Base-by-base conservation (phyloP, 2,113 vertebrate genomes). In the Microtus richardsoni region DNA sequence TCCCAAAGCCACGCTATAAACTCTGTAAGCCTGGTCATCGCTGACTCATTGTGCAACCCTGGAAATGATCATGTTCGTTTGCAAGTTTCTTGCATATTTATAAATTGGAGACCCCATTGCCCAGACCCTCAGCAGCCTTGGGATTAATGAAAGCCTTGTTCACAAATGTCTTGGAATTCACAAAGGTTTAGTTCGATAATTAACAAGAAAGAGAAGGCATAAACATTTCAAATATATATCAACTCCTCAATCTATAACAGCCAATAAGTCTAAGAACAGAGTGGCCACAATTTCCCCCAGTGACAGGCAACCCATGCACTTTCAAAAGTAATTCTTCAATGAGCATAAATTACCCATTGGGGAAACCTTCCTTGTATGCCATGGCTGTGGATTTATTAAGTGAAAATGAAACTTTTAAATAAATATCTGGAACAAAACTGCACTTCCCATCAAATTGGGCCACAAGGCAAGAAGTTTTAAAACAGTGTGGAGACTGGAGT, bases 221-320 rank as follows among this genome's bases (percentile, higher is more conserved):
- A 98, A 98, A 98, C 97, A 98, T 98, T 98, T 97, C 97, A 98
- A 97, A 97, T 94, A 85, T 87, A 88, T 96, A 98, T 97, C 97
- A 97, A 97, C 96, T 97, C 95, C 93, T 93, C 94, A 92, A 96
- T 98, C 95, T 96, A 26, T 95, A 98, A 95, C 97, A 98, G 97
- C 96, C 97, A 97, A 97, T 98, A 98, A 95, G 96, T 98, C 97
- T 98, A 92, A 93, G 93, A 96, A 75, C 36, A 36, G 97, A 98
- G 94, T 95, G 97, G 95, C 85, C 88, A 95, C 96, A 96, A 96
- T 95, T 97, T 96, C 91, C 94, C 97, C 78, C 88, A 36, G 91
- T 97, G 97, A 96, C 96, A 97, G 93, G 95, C 91, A 96, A 88
- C 86, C 85, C 89, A 84, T 95, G 92, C 86, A 94, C 88, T 97